Conservation (phyloP, 2,113 vertebrate species). For the Motacilla tschutschensis region DNA sequence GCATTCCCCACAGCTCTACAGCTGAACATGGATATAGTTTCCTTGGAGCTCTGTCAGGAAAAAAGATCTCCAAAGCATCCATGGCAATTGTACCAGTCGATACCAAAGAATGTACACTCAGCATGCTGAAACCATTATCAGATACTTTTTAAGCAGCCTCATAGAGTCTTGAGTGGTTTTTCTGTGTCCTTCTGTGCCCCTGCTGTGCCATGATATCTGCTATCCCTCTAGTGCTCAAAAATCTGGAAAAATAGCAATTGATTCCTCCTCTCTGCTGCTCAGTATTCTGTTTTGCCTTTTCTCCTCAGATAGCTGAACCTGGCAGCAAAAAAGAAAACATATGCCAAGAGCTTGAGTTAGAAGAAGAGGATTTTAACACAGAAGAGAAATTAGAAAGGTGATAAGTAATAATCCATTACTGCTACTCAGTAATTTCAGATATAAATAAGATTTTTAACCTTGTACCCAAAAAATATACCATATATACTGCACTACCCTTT, state of each 20-base stretch:
- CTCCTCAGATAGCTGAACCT: neutral
- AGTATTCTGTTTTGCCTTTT: neutral
- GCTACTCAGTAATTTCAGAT: neutral
- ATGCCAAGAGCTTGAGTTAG: neutral
- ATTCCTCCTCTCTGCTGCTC: neutral
- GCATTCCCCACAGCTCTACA: neutral
- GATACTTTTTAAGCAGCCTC: neutral
- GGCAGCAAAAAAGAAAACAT: neutral
- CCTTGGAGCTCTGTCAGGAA: neutral
- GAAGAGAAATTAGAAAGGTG: neutral
- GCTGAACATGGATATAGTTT: neutral
- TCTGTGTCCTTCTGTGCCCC: neutral
- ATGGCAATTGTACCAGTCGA: rapidly evolving
- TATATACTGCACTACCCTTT: neutral
- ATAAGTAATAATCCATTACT: neutral
- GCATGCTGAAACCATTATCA: neutral
- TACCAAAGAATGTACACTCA: neutral
- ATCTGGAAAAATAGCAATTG: neutral
- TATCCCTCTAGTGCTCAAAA: neutral
- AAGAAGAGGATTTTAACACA: neutral
- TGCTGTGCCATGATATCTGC: neutral
- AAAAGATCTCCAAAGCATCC: neutral
- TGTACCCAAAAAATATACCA: neutral
- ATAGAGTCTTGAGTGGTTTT: neutral
- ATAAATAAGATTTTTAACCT: neutral